Base-by-base conservation (phyloP, 2,797 vertebrate genomes). In the Brotula barbata region DNA sequence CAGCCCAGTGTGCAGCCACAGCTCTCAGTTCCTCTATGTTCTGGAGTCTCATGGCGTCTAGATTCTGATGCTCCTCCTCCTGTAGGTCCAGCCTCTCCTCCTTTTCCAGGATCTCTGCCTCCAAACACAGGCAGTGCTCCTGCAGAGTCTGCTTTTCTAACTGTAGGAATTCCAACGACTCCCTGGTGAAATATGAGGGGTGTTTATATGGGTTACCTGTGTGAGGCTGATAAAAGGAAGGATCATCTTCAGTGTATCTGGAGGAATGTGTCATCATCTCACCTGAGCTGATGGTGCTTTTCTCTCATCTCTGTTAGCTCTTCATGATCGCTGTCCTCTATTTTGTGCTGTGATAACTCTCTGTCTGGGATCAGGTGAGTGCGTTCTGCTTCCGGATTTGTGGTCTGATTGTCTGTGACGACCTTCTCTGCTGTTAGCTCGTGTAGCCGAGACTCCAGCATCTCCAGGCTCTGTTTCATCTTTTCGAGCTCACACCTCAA, bases 1-100 rank as follows among this genome's bases (percentile, higher is more conserved):
- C 84, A 22, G 80, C 89, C 92, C 90, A 92, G 52, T 91, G 85
- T 46, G 76, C 75, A 17, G 76, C 79, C 50, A 83, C 59, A 13
- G 84, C 86, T 77, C 82, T 78, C 0, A 90, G 78, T 41, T 91
- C 86, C 39, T 85, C 67, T 0, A 78, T 81, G 33, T 68, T 70
- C 21, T 59, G 66, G 37, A 79, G 57, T 46, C 72, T 83, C 16
- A 5, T 54, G n/a, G 50, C 57, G 12, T 83, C 75, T 66, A 78
- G 66, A 67, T 54, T 75, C 3, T 16, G 52, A 40, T 75, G 55
- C 34, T 85, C 79, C 67, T 87, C 82, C 10, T 72, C 68, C 64
- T 74, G 77, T 22, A 63, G 56, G 0, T 64, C 64, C 4, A 85
- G 52, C 52, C 73, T 74, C 10, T 60, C 69, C 48, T 85, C 79